Conservation (phyloP, 2,888 invertebrate genomes). For the Herminia tarsipennalis region DNA sequence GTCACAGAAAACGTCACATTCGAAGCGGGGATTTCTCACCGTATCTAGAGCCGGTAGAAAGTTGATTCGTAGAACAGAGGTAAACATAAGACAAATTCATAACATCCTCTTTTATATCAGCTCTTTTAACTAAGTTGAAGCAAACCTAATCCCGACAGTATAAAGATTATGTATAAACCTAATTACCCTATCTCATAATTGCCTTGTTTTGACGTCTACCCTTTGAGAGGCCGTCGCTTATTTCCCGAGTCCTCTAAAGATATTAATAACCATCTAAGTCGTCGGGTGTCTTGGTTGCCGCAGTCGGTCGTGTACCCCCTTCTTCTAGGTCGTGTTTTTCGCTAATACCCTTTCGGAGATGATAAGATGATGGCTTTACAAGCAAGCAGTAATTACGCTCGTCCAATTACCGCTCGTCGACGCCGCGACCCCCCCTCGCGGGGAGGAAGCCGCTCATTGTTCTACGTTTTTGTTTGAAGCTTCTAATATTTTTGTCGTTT, state of each 20-base stretch:
- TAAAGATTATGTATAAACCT: conserved; percentile 76
- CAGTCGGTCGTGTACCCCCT: conserved; percentile 56
- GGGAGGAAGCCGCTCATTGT: conserved; percentile 61
- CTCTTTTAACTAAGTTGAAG: conserved; percentile 33
- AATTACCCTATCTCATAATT: conserved; percentile 83
- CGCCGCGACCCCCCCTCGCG: conserved; percentile 29
- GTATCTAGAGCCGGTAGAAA: not conserved
- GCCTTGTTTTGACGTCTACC: conserved; percentile 83
- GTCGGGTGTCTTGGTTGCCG: conserved; percentile 70
- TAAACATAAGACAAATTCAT: not conserved
- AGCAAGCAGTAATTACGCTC: conserved; percentile 81
- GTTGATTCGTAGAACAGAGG: not conserved
- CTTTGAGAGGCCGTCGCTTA: conserved; percentile 78
- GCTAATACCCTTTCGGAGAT: conserved; percentile 80
- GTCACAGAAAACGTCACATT: no score
- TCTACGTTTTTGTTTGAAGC: conserved; percentile 54
- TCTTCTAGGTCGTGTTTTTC: conserved; percentile 72
- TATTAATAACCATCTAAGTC: conserved; percentile 83
- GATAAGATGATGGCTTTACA: conserved; percentile 84
- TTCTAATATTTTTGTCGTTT: conserved; percentile 44
- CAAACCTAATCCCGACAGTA: conserved; percentile 56
- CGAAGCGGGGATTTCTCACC: no score
- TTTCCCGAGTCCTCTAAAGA: conserved; percentile 77
- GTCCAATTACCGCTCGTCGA: conserved; percentile 75
- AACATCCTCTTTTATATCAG: not conserved